A percentile compares a stretch with the other conserved stretches of the same genome.
phyloP scores from a whole-genome alignment of 2,113 vertebrate genomes.

The Paraplagusia blochii region DNA sequence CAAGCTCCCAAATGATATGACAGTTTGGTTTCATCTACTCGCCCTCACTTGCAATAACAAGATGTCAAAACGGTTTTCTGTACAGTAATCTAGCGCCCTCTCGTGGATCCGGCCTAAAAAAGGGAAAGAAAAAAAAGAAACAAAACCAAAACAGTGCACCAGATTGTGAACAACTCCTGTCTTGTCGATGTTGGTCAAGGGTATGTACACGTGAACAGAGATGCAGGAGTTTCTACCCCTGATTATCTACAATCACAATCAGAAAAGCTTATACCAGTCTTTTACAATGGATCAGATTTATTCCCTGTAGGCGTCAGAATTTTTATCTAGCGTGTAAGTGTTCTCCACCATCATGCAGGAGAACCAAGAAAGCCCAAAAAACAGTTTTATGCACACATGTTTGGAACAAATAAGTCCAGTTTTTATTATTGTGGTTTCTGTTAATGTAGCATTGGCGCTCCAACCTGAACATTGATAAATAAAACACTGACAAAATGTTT shows the following conservation, averaged over 20 bases:
- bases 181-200: constrained; percentile 45
- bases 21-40: constrained; percentile 57
- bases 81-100: constrained; percentile 68
- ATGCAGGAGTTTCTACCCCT: constrained; percentile 35
- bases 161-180: constrained; percentile 46
- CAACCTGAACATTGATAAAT: constrained; percentile 81
- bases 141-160: constrained; percentile 56
- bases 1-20: constrained; percentile 60
- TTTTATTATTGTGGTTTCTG: constrained; percentile 77
- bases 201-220: constrained; percentile 45
- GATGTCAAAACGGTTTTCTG: constrained; percentile 50
- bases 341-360: constrained; percentile 67
- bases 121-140: constrained; percentile 2
- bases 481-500: constrained; percentile 78
- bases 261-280: constrained; percentile 38
- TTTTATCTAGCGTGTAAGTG: constrained; percentile 48
- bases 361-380: constrained; percentile 64
- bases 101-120: constrained; percentile 65
- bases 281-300: constrained; percentile 48
- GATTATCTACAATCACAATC: constrained; percentile 55
- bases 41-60: constrained; percentile 51
- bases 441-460: constrained; percentile 74
- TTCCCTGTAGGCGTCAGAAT: constrained; percentile 36
- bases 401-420: constrained; percentile 78
- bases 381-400: constrained; percentile 63